A percentile compares a stretch with the other conserved stretches of the same genome.
These are phyloP conservation scores for Xestoiulus laeticollis DNA, from an alignment of 2,888 invertebrate species.

Conservation along the genomic window DNA sequence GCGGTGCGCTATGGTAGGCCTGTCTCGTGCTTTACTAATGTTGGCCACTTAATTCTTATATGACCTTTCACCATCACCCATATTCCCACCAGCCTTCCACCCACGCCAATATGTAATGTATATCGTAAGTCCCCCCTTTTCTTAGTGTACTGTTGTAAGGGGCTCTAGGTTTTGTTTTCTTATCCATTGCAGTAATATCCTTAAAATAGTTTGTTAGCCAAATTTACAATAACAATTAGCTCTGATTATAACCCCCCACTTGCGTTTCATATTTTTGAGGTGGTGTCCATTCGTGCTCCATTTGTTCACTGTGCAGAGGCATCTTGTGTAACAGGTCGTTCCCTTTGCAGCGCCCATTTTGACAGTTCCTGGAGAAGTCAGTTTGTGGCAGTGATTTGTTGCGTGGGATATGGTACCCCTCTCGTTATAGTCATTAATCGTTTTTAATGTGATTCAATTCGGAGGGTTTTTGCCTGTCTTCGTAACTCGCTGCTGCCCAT, in stretches of 20 bases:
- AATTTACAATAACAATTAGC: conserved; percentile 13
- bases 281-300: neutral
- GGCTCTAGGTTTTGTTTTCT: neutral
- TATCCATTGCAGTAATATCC: neutral
- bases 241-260: neutral
- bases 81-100: neutral
- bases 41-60: conserved; percentile 38
- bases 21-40: conserved; percentile 47
- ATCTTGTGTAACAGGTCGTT: neutral
- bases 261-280: conserved; percentile 16
- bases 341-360: neutral
- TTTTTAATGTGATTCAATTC: conserved; percentile 31
- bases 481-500: neutral
- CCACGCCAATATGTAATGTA: neutral
- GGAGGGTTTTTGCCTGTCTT: neutral
- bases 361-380: neutral
- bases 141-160: neutral
- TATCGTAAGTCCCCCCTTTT: neutral
- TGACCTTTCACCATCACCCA: neutral
- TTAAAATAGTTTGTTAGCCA: neutral
- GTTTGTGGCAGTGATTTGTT: neutral
- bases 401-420: neutral
- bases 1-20: conserved; percentile 37
- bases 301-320: neutral
- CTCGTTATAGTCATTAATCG: neutral